Percentiles rank a stretch among this genome's conserved stretches.
Evolutionary conservation across 2,888 invertebrate species (phyloP).

Genomic region (Dryobota labecula): DNA sequence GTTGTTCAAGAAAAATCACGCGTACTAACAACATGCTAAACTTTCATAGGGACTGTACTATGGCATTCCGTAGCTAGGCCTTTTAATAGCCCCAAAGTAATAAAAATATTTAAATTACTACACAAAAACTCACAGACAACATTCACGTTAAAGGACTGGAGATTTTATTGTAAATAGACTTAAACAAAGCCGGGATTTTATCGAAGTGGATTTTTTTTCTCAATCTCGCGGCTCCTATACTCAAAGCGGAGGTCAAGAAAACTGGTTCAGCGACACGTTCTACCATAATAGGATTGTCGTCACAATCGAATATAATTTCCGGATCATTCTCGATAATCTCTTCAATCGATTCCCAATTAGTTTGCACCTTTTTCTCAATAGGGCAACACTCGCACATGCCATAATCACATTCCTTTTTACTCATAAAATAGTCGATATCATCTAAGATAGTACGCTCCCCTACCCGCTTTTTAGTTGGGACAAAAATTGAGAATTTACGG

Average conservation of each 20-base stretch:
- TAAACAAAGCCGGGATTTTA: conserved; percentile 78
- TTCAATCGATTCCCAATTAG: conserved; percentile 85
- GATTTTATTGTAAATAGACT: conserved; percentile 77
- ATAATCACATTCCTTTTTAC: conserved; percentile 86
- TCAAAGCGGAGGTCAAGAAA: conserved; percentile 59
- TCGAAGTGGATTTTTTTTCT: conserved; percentile 74
- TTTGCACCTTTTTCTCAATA: conserved; percentile 74
- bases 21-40: conserved; percentile 3
- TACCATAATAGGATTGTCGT: conserved; percentile 84
- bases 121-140: conserved; percentile 9
- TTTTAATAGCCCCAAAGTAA: conserved; percentile 31
- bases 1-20: conserved; percentile 12
- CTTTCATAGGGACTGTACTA: conserved; percentile 32
- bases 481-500: conserved; percentile 81
- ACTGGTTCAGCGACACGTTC: conserved; percentile 70
- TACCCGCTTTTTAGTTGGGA: conserved; percentile 72
- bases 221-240: conserved; percentile 65
- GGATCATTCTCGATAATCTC: conserved; percentile 88
- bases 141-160: conserved; percentile 70
- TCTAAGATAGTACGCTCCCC: conserved; percentile 83
- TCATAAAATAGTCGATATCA: conserved; percentile 83
- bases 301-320: conserved; percentile 86
- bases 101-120: conserved; percentile 33
- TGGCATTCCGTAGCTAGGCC: conserved; percentile 22
- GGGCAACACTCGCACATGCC: conserved; percentile 84